Conservation (phyloP, 2,113 vertebrate species). For the Emydura subglobosa region DNA sequence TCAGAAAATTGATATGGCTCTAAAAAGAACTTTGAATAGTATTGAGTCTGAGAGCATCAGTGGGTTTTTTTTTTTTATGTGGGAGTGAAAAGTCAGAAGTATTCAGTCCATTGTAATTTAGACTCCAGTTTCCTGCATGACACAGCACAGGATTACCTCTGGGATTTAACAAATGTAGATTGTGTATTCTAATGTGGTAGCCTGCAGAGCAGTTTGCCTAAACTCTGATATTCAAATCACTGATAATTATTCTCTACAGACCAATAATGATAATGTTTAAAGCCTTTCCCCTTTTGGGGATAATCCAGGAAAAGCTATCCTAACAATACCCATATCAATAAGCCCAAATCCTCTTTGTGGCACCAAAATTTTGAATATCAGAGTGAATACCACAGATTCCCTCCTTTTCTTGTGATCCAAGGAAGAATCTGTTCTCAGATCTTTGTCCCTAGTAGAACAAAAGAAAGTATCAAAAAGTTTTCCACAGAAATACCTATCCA, state of each 20-base stretch:
- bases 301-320: neutral
- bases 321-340: neutral
- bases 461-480: neutral
- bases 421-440: neutral
- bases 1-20: neutral
- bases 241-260: neutral
- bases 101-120: neutral
- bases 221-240: neutral
- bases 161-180: neutral
- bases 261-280: rapidly evolving
- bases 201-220: neutral
- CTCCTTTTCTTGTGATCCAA: neutral
- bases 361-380: neutral
- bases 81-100: neutral
- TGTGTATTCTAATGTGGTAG: neutral
- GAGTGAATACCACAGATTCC: neutral
- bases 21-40: neutral
- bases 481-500: neutral
- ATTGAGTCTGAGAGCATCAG: neutral
- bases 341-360: neutral
- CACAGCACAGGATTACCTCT: neutral
- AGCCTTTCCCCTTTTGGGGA: neutral
- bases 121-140: neutral
- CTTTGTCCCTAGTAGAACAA: neutral
- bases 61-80: neutral